Conservation (phyloP, 2,113 vertebrate genomes). For the Numida meleagris region DNA sequence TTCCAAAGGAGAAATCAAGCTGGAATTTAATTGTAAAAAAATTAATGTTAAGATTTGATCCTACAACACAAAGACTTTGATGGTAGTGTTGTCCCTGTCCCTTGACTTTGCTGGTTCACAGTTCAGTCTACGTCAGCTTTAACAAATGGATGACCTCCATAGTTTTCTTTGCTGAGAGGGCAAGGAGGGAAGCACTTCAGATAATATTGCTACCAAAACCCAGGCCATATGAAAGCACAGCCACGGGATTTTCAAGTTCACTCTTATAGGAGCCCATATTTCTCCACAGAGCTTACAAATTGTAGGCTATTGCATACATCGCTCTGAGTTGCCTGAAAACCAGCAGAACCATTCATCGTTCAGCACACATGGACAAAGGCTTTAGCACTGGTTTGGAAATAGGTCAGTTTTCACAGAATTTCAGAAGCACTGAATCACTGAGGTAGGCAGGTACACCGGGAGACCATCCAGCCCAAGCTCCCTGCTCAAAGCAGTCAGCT, state of each 20-base stretch:
- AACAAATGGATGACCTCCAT: not conserved
- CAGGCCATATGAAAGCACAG: not conserved
- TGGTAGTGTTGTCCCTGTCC: not conserved
- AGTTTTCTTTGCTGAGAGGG: not conserved
- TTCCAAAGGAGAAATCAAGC: not conserved
- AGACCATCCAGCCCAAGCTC: not conserved
- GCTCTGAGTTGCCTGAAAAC: not conserved
- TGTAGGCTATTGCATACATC: not conserved
- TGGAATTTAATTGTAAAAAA: not conserved
- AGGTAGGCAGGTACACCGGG: not conserved
- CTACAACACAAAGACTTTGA: not conserved
- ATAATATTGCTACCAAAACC: not conserved
- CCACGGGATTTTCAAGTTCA: not conserved
- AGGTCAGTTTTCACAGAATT: not conserved
- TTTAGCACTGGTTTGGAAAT: not conserved
- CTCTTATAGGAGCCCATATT: not conserved
- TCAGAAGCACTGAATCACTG: not conserved
- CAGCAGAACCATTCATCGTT: not conserved
- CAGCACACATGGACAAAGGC: not conserved
- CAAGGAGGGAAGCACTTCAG: not conserved
- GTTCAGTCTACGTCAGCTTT: not conserved
- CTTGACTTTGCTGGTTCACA: not conserved
- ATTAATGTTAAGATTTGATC: not conserved
- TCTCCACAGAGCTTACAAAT: accelerated
- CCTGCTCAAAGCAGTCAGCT: not conserved